Percentiles rank a stretch among this genome's conserved stretches.
phyloP scores from a whole-genome alignment of 2,113 vertebrate genomes.

The Meles meles region DNA sequence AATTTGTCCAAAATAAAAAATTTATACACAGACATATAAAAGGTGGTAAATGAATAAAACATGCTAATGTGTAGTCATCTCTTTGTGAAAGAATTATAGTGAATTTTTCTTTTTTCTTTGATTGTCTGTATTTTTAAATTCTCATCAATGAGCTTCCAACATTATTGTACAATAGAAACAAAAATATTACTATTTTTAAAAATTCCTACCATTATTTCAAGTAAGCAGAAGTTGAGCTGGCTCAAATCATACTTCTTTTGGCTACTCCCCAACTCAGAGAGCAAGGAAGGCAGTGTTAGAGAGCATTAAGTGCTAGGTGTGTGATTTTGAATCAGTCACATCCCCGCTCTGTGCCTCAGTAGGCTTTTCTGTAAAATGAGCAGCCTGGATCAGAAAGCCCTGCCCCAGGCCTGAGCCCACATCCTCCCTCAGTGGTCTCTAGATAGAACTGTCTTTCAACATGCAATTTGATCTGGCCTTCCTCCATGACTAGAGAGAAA shows the following conservation, averaged over 20 bases:
- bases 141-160: neutral
- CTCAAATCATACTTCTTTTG: neutral
- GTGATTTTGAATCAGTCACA: neutral
- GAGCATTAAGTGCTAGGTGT: neutral
- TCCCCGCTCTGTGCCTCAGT: neutral
- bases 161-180: conserved; percentile 5
- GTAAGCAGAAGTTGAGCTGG: neutral
- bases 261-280: neutral
- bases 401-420: neutral
- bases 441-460: neutral
- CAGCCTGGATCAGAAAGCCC: neutral
- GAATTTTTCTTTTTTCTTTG: neutral
- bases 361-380: neutral
- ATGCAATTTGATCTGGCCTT: conserved; percentile 2
- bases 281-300: neutral
- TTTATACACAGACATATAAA: neutral
- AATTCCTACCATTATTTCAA: neutral
- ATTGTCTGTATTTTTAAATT: neutral
- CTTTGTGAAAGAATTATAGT: neutral
- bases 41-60: neutral
- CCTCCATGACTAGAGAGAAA: conserved; percentile 4
- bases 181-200: neutral
- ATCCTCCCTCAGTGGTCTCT: conserved; percentile 2
- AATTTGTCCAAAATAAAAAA: conserved; percentile 1
- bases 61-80: neutral